A percentile compares a stretch with the other conserved stretches of the same genome.
phyloP scores from a whole-genome alignment of 2,797 vertebrate genomes.

The Eleutherodactylus coqui region DNA sequence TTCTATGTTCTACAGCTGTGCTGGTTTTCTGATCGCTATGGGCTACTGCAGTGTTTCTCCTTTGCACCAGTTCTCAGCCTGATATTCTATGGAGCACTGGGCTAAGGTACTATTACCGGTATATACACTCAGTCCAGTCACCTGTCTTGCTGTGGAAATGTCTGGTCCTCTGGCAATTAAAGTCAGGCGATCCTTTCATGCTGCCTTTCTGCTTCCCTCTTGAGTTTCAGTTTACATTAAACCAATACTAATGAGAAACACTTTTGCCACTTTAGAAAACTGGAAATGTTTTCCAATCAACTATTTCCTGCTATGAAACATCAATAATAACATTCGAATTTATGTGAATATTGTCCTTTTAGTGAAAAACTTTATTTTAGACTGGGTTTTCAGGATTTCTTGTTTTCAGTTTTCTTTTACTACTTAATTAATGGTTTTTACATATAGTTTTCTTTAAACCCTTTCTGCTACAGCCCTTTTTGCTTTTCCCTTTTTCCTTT shows the following conservation, averaged over 20 bases:
- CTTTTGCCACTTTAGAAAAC: background rate
- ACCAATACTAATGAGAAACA: background rate
- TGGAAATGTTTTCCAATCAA: background rate
- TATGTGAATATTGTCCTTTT: background rate
- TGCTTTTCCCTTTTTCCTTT: no score
- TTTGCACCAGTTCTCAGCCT: background rate
- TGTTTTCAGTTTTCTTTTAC: background rate
- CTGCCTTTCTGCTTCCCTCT: background rate
- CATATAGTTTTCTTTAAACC: no score
- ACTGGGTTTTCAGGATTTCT: background rate
- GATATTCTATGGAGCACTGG: background rate
- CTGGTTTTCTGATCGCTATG: background rate
- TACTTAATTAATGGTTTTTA: background rate
- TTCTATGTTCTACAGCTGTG: no score
- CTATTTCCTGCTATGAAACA: background rate
- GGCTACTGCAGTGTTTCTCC: background rate
- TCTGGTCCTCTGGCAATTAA: background rate
- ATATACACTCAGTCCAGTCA: background rate
- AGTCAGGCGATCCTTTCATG: background rate
- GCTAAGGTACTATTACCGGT: background rate
- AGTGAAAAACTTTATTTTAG: background rate
- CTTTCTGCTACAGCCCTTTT: no score
- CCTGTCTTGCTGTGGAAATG: background rate
- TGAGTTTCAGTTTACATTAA: slow-evolving; percentile 8
- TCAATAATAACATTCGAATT: background rate